phyloP scores from a whole-genome alignment of 1,140 invertebrate genomes.

The Asobara japonica region DNA sequence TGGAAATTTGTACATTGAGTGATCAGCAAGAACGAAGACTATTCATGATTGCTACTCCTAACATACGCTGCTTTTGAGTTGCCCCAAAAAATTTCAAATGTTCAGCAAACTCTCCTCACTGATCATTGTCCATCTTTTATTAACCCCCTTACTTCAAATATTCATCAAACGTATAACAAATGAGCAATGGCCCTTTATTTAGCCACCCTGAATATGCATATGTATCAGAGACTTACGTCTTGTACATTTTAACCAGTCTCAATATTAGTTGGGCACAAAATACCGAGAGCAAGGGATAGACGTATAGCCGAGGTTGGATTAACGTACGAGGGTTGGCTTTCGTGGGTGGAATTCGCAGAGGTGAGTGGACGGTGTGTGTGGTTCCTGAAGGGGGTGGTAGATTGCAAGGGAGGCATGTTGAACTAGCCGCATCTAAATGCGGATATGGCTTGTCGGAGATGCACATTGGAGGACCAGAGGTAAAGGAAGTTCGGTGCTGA shows the following conservation, averaged over 20 bases:
- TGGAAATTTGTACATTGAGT: not conserved
- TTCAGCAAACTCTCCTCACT: no score
- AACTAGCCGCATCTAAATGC: slow-evolving; percentile 47
- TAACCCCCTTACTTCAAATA: not conserved
- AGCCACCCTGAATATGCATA: no score
- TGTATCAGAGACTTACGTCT: not conserved
- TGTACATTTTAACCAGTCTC: slow-evolving; percentile 4
- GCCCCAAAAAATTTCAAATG: no score
- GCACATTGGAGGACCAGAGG: slow-evolving; percentile 33
- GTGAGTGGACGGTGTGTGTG: slow-evolving; percentile 6
- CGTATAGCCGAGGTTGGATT: slow-evolving; percentile 27
- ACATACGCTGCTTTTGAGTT: no score
- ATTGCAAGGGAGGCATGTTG: slow-evolving; percentile 13
- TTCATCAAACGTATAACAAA: no score
- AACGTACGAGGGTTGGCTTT: slow-evolving; percentile 33
- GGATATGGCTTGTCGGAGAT: slow-evolving; percentile 42
- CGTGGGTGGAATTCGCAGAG: slow-evolving; percentile 27
- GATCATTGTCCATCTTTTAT: not conserved
- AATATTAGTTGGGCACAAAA: slow-evolving; percentile 20
- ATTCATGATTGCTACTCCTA: no score
- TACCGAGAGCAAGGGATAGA: slow-evolving; percentile 21
- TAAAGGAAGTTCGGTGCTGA: slow-evolving; percentile 22
- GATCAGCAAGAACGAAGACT: no score
- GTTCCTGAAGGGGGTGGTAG: not conserved
- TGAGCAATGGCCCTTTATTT: no score